phyloP scores from a whole-genome alignment of 2,888 invertebrate species.

The Limnephilus auricula region DNA sequence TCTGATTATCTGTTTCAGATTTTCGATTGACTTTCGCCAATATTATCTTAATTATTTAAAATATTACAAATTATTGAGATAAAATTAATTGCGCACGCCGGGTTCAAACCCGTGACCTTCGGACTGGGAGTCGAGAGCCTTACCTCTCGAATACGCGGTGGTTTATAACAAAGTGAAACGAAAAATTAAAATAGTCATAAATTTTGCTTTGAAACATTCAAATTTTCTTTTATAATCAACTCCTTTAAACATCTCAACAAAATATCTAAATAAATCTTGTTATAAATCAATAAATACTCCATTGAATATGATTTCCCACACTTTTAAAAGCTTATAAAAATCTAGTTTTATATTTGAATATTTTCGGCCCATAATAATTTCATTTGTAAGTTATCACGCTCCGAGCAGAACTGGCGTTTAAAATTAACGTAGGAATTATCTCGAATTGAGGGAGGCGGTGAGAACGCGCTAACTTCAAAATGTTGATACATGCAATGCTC shows the following conservation, averaged over 20 bases:
- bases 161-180: too few relatives aligned
- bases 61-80: too few relatives aligned
- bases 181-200: too few relatives aligned
- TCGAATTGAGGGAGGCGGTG: constrained; percentile 43
- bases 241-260: background rate
- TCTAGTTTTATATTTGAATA: background rate
- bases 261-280: background rate
- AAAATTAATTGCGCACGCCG: too few relatives aligned
- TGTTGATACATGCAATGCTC: constrained; percentile 58
- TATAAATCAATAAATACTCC: background rate
- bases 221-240: background rate
- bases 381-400: constrained; percentile 13
- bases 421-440: constrained; percentile 50
- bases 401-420: constrained; percentile 5
- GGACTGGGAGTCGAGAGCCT: too few relatives aligned
- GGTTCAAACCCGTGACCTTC: too few relatives aligned
- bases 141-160: too few relatives aligned
- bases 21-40: too few relatives aligned
- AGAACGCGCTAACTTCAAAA: constrained; percentile 48
- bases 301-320: background rate
- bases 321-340: background rate
- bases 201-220: too few relatives aligned
- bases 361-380: background rate
- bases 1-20: too few relatives aligned
- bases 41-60: too few relatives aligned